Conservation (phyloP, 2,888 invertebrate species). For the Drosophila ezoana region DNA sequence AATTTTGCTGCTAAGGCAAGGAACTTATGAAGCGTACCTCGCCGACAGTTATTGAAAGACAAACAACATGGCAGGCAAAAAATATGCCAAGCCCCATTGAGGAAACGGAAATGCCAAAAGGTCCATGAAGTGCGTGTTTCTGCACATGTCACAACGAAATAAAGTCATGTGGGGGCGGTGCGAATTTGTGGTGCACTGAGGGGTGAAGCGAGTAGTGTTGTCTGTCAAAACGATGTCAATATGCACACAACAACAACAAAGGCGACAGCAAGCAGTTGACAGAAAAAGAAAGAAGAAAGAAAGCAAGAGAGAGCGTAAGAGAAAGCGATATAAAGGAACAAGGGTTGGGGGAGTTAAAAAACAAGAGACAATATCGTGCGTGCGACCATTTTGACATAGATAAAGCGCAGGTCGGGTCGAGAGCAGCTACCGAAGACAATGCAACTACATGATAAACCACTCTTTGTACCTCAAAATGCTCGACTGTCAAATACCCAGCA, state of each 20-base stretch:
- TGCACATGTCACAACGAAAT: slow-evolving; percentile 54
- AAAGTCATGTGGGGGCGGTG: slow-evolving; percentile 16
- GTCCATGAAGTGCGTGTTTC: slow-evolving; percentile 71
- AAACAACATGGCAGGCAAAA: slow-evolving; percentile 59
- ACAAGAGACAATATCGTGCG: slow-evolving; percentile 51
- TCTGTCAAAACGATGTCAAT: slow-evolving; percentile 79
- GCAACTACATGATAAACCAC: slow-evolving; percentile 39
- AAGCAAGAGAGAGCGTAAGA: not conserved
- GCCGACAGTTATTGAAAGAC: slow-evolving; percentile 67
- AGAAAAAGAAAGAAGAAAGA: not conserved
- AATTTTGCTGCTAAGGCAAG: not conserved
- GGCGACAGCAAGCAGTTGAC: slow-evolving; percentile 37
- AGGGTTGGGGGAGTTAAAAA: not conserved
- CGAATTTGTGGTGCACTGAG: slow-evolving; percentile 8
- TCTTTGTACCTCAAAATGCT: not conserved
- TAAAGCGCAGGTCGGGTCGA: slow-evolving; percentile 49
- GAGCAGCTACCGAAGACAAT: slow-evolving; percentile 53
- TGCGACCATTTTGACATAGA: slow-evolving; percentile 73
- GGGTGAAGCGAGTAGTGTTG: slow-evolving; percentile 33
- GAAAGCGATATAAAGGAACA: not conserved
- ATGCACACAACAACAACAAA: slow-evolving; percentile 58
- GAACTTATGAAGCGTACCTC: slow-evolving; percentile 33
- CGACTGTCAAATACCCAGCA: slow-evolving; percentile 23
- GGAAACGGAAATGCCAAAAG: slow-evolving; percentile 76
- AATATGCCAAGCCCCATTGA: slow-evolving; percentile 45